phyloP scores from a whole-genome alignment of 2,797 vertebrate genomes.

The Anguilla pacifica region DNA sequence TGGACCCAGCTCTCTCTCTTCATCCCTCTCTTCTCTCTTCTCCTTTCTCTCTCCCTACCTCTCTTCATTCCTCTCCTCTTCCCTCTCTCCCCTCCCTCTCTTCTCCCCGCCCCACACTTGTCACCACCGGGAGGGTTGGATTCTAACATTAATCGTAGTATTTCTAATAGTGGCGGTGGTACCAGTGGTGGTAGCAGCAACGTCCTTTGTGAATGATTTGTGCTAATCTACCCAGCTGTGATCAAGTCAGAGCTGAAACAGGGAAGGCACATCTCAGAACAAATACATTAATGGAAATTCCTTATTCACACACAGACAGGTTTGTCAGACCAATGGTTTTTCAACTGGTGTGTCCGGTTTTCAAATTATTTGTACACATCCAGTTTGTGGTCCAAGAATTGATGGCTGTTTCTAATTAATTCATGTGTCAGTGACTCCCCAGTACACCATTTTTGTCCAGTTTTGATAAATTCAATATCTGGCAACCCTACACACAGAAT shows the following conservation, averaged over 20 bases:
- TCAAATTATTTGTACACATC: too few species aligned
- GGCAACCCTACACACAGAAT: background rate
- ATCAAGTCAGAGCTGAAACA: background rate
- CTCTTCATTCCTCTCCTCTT: background rate
- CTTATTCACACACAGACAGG: background rate
- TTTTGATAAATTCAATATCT: too few species aligned
- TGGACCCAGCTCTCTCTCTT: slow-evolving; percentile 19
- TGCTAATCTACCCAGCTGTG: background rate
- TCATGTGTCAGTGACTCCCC: too few species aligned
- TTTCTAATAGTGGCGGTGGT: background rate
- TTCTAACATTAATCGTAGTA: background rate
- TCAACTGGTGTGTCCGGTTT: too few species aligned
- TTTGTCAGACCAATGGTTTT: too few species aligned
- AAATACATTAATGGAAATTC: background rate
- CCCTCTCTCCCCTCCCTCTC: background rate
- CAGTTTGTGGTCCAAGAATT: too few species aligned
- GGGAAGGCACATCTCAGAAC: background rate
- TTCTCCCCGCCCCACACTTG: background rate
- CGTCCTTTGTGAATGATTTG: background rate
- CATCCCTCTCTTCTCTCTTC: background rate
- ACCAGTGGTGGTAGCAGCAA: background rate
- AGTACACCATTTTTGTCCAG: too few species aligned
- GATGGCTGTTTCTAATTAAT: too few species aligned
- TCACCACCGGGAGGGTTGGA: background rate
- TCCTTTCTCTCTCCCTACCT: background rate